Conservation (phyloP, 2,797 vertebrate species). For the Schizothorax lantsangensis region DNA sequence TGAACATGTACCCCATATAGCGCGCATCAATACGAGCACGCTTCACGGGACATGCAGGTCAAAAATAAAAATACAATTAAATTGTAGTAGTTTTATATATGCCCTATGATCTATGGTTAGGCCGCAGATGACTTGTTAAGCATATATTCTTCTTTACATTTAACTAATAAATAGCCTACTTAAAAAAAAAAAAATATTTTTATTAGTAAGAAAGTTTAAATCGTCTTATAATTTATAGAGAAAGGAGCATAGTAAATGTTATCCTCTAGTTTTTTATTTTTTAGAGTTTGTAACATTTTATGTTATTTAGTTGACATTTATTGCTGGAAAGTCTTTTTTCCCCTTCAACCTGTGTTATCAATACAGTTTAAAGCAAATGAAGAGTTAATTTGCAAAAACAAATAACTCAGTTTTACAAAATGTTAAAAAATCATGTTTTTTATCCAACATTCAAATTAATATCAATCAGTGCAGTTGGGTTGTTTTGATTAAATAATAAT, state of each 20-base stretch:
- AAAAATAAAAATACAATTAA: neutral
- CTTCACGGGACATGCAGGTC: neutral
- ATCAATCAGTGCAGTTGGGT: neutral
- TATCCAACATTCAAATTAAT: neutral
- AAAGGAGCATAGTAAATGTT: neutral
- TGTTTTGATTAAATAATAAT: neutral
- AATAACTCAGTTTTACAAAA: too few relatives aligned
- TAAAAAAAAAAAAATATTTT: neutral
- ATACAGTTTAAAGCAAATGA: neutral
- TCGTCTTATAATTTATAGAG: neutral
- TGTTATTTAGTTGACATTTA: neutral
- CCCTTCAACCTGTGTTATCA: neutral
- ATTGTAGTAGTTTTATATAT: neutral
- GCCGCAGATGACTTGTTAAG: neutral
- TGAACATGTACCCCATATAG: conserved; percentile 35
- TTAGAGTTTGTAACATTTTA: neutral
- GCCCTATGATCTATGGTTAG: neutral
- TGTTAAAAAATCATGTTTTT: neutral
- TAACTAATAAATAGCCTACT: neutral
- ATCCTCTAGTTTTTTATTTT: neutral
- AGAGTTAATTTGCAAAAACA: neutral
- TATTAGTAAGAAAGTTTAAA: neutral
- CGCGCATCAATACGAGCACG: neutral
- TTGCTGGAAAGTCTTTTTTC: neutral
- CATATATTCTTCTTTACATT: neutral